Base-by-base conservation (phyloP, 2,888 invertebrate species). In the Sphaerophoria taeniata region DNA sequence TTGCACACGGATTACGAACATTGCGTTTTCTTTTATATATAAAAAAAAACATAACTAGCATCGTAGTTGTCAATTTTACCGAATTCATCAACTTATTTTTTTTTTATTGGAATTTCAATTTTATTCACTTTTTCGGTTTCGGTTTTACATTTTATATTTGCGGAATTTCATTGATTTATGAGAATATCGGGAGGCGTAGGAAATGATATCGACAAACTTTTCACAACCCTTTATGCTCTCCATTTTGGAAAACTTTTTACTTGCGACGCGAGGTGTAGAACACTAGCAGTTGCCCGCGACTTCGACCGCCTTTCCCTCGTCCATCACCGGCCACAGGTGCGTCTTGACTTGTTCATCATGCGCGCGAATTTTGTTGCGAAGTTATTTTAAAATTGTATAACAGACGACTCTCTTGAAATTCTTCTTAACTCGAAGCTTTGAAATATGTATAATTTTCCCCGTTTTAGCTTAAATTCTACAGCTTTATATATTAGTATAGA, bases 1-100 rank as follows among this genome's bases (percentile, higher is more conserved):
- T n/a, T 81, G 85, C 70, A 85, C 85, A 76, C 76, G 85, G 58
- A 76, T 76, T 70, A 81, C 73, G 73, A 70, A 70, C 85, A 85
- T 85, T 58, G 72, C 81, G 56, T 14, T 51, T 36, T 55, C 53
- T 71, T 75, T 65, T 34, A 55, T 49, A 45, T 70, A 43, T 12
- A 11, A 70, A 39, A 60, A 60, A 43, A n/a, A n/a, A n/a, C n/a
- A n/a, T n/a, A n/a, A n/a, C 34, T 56, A 14, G 6, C 49, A 33
- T 79, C 47, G 58, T 78, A 31, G 47, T 12, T 71, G 11, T 24
- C n/a, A n/a, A n/a, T n/a, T 65, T 51, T 47, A 53, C 55, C 24
- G 49, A 61, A 60, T 69, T 73, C 60, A 9, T 67, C 34, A 24
- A 73, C 49, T 72, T 61, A 65, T 56, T 55, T 69, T 53, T 60